phyloP scores from a whole-genome alignment of 2,888 invertebrate species.

The Esperia sulphurella region DNA sequence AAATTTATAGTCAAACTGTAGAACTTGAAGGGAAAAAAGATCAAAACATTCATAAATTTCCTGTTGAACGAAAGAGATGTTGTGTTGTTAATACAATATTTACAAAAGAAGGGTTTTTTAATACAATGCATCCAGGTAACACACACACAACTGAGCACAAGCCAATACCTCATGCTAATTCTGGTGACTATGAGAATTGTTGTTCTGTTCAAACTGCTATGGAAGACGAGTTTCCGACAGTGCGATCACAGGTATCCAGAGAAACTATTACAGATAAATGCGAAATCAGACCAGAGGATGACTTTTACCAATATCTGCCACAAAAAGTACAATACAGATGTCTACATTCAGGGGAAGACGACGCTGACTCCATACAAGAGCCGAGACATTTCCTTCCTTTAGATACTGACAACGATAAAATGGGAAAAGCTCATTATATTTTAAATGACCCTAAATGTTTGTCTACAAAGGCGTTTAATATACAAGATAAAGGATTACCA shows the following conservation, averaged over 20 bases:
- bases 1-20: background rate
- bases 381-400: background rate
- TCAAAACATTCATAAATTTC: background rate
- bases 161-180: constrained; percentile 45
- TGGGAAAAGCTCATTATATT: background rate
- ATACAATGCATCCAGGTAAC: constrained; percentile 14
- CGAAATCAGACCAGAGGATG: background rate
- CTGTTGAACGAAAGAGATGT: background rate
- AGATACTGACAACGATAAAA: background rate
- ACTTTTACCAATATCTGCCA: background rate
- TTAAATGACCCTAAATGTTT: background rate
- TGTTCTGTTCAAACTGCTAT: constrained; percentile 20
- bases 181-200: constrained; percentile 24
- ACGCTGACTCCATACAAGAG: background rate
- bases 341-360: too few species aligned
- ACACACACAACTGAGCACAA: constrained; percentile 23
- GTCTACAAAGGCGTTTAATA: too few species aligned
- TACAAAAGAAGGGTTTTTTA: constrained; percentile 13
- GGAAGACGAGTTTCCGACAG: constrained; percentile 3
- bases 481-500: too few species aligned
- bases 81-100: constrained; percentile 16
- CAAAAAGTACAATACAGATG: background rate
- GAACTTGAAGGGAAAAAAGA: background rate
- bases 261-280: background rate
- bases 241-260: background rate